Percentiles rank a stretch among this genome's conserved stretches.
Conservation (phyloP, 2,797 vertebrate genomes). For the Hemibagrus guttatus region DNA sequence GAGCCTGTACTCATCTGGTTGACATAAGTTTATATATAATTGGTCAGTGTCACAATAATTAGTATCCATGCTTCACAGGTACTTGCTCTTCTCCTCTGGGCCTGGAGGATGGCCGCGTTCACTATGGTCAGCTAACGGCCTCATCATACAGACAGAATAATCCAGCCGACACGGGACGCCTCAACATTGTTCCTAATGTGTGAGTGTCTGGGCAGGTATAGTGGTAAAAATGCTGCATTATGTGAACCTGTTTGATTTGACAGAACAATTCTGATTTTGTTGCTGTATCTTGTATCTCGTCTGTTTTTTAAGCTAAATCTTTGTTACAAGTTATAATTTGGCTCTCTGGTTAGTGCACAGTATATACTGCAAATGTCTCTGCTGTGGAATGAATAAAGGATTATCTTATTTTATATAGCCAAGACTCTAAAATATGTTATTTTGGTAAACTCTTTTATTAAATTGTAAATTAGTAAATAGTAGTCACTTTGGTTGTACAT, state of each 20-base stretch:
- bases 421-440: background rate
- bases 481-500: background rate
- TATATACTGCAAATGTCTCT: too few relatives aligned
- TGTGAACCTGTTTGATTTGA: background rate
- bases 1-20: too few relatives aligned
- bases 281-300: background rate
- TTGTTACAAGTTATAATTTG: background rate
- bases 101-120: conserved; percentile 78
- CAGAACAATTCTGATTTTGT: background rate
- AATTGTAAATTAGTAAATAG: background rate
- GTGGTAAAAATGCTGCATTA: background rate
- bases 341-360: background rate
- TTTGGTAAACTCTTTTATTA: background rate
- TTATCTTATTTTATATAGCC: background rate
- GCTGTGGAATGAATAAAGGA: too few relatives aligned
- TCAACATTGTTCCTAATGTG: conserved; percentile 81
- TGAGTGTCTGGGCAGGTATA: conserved; percentile 59
- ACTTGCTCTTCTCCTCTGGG: conserved; percentile 78
- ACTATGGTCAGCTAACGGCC: conserved; percentile 79
- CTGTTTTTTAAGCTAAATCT: background rate
- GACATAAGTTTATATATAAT: too few relatives aligned
- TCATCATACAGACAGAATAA: conserved; percentile 79
- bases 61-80: conserved; percentile 60
- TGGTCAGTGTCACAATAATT: background rate
- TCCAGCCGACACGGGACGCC: conserved; percentile 80